Evolutionary conservation across 2,888 invertebrate genomes (phyloP), one percentile per base, ranked within the genome.

Genomic region (Cyclophora punctaria): DNA sequence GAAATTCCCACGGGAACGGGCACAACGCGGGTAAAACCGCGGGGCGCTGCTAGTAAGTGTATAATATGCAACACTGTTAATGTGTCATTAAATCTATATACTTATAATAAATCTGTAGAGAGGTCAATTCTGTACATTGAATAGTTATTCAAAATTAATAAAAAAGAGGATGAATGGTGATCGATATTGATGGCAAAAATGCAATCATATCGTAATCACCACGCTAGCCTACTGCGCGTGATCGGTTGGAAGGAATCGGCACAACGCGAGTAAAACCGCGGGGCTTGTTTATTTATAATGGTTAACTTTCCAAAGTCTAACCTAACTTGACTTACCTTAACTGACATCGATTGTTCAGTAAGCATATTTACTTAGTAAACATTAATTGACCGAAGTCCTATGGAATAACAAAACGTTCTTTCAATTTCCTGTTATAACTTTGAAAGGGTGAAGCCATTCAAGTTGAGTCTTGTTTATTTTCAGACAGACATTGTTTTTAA

Each of bases 321-420:
- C 5, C 20, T 43, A 3, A 41, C 41, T 41, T 41, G 41, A 41
- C 41, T 43, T 43, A 20, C 2, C 7, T 20, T 5, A 7, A 7
- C 7, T 3, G 41, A 5, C 5, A 7, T 41, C 41, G 41, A 3
- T 41, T 3, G 70, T 68, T 66, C 55, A 58, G 55, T 63, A 60
- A 56, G 67, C 64, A 63, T 69, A 72, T 73, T 77, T 69, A 69
- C 69, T 69, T 65, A 48, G 57, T 56, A 54, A 71, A 71, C 63
- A 64, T 68, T 71, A 63, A 68, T 67, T 67, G 67, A 58, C 62
- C 53, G 51, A 41, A 48, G 44, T 55, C 35, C 52, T 52, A 64
- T 60, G 51, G 58, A 64, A 62, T 60, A 56, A 5, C 37, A 55
- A 58, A 59, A 60, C 48, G 54, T 63, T 58, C 56, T 59, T 62